A percentile compares a stretch with the other conserved stretches of the same genome.
phyloP scores from a whole-genome alignment of 2,888 invertebrate species.

The Strigamia crassipes region DNA sequence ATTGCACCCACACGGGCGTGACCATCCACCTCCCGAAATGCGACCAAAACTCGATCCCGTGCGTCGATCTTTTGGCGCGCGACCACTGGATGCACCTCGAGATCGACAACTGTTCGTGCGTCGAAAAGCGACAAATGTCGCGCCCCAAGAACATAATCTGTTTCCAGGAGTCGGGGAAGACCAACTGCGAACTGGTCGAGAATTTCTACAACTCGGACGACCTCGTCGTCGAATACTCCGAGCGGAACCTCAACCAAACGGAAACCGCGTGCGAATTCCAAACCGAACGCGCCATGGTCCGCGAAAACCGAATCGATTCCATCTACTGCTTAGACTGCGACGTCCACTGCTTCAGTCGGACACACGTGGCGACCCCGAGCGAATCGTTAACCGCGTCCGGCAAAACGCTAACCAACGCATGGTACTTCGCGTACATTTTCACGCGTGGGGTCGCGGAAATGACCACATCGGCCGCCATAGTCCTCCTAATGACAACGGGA shows the following conservation, averaged over 20 bases:
- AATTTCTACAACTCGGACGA: not conserved
- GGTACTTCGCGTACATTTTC: not conserved
- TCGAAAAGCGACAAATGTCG: not conserved
- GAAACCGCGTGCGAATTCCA: not conserved
- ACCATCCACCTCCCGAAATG: not conserved
- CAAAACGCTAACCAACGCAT: not conserved
- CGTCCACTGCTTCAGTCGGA: not conserved
- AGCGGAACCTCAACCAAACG: not conserved
- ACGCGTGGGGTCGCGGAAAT: slow-evolving; percentile 7
- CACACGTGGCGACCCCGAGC: not conserved
- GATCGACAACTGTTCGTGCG: slow-evolving; percentile 6
- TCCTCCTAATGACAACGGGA: not conserved
- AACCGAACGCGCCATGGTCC: not conserved
- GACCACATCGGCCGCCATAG: not conserved
- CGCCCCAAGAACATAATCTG: not conserved
- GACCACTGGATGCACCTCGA: slow-evolving; percentile 39
- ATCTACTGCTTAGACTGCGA: slow-evolving; percentile 9
- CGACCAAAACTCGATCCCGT: not conserved
- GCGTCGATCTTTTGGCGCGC: not conserved
- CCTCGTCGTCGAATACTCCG: not conserved
- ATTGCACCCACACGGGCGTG: not conserved
- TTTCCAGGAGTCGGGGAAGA: not conserved
- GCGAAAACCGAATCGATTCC: not conserved
- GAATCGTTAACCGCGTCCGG: not conserved
- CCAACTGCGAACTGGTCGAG: not conserved